These are phyloP conservation scores for Ammodytes dubius DNA, from an alignment of 2,113 vertebrate genomes.

Conservation along the genomic window DNA sequence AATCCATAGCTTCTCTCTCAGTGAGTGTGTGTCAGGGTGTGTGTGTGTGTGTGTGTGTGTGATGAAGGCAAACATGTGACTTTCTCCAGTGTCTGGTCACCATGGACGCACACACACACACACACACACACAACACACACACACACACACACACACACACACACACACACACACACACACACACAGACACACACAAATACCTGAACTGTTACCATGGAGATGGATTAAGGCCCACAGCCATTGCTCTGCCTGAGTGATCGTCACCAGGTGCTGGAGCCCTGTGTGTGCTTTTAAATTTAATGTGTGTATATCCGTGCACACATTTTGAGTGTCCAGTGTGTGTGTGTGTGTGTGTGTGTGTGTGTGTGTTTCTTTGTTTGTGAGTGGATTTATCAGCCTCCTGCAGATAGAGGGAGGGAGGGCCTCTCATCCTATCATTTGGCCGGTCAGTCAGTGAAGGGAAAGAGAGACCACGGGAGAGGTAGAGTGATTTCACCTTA, in stretches of 20 bases:
- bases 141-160: constrained; percentile 15
- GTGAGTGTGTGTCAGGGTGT: constrained; percentile 28
- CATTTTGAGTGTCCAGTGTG: not conserved
- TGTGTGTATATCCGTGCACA: constrained; percentile 11
- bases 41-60: constrained; percentile 23
- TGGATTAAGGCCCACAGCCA: constrained; percentile 50
- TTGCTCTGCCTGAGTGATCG: constrained; percentile 43
- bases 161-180: constrained; percentile 7
- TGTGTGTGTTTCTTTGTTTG: constrained; percentile 31
- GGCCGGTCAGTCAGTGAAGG: constrained; percentile 37
- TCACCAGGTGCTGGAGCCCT: constrained; percentile 26
- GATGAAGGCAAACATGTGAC: constrained; percentile 45
- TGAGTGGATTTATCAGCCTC: constrained; percentile 61
- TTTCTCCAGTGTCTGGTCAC: constrained; percentile 35
- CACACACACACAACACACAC: constrained; percentile 7
- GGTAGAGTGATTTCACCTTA: constrained; percentile 53
- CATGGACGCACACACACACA: not conserved
- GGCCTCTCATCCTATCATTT: constrained; percentile 44
- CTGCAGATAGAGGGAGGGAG: constrained; percentile 47
- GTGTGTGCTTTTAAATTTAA: constrained; percentile 16
- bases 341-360: constrained; percentile 26
- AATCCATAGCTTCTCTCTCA: constrained; percentile 54
- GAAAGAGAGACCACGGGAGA: constrained; percentile 49
- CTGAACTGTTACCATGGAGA: constrained; percentile 59
- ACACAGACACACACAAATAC: constrained; percentile 23